Percentiles rank a stretch among this genome's conserved stretches.
phyloP scores from a whole-genome alignment of 2,888 invertebrate genomes.

The Podabrus alpinus region DNA sequence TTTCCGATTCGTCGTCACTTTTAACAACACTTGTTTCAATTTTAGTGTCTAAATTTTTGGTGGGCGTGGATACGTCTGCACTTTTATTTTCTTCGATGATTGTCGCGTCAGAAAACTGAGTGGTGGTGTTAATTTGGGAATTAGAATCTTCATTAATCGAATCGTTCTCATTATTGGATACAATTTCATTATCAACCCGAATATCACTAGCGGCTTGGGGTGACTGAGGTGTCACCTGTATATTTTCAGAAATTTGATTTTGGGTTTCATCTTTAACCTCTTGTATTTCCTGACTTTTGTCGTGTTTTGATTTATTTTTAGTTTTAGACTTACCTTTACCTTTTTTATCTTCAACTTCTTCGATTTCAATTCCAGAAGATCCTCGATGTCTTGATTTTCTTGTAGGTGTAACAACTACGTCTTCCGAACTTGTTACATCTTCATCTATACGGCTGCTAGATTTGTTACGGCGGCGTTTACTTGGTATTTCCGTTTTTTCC shows the following conservation, averaged over 20 bases:
- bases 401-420: constrained; percentile 51
- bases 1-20: neutral
- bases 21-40: neutral
- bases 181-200: constrained; percentile 44
- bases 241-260: constrained; percentile 52
- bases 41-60: neutral
- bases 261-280: constrained; percentile 48
- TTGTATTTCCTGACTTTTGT: constrained; percentile 45
- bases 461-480: constrained; percentile 58
- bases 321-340: constrained; percentile 57
- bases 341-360: constrained; percentile 47
- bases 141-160: constrained; percentile 13
- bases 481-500: constrained; percentile 59
- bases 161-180: constrained; percentile 19
- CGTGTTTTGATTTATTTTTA: constrained; percentile 53
- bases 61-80: neutral
- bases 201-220: constrained; percentile 48
- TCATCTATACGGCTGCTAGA: constrained; percentile 60
- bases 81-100: neutral
- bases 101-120: constrained; percentile 23
- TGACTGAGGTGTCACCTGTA: constrained; percentile 55
- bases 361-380: constrained; percentile 36
- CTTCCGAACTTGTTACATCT: constrained; percentile 56
- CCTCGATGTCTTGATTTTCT: constrained; percentile 53
- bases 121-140: constrained; percentile 1